Evolutionary conservation across 2,113 vertebrate genomes (phyloP).

Genomic region (Apaloderma vittatum): DNA sequence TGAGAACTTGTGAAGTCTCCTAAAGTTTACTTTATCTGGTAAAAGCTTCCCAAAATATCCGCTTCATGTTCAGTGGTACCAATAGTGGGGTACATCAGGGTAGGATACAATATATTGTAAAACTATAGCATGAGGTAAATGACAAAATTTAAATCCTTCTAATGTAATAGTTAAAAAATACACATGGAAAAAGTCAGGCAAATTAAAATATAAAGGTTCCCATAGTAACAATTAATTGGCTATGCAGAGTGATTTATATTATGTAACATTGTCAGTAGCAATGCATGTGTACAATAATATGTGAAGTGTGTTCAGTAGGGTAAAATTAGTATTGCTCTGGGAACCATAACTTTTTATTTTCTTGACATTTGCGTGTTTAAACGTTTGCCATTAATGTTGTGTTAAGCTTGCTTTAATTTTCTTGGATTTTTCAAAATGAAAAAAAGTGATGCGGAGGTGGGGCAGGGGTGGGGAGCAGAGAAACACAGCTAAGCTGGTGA

Average conservation of each 20-base stretch:
- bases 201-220: not conserved
- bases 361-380: not conserved
- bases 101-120: not conserved
- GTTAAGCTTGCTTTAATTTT: not conserved
- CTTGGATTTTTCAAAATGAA: not conserved
- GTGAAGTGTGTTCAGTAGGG: not conserved
- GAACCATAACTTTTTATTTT: not conserved
- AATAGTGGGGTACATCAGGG: not conserved
- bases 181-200: not conserved
- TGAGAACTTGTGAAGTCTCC: slow-evolving; percentile 35
- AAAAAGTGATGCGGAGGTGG: not conserved
- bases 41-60: not conserved
- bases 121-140: not conserved
- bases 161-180: not conserved
- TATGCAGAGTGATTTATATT: not conserved
- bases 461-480: not conserved
- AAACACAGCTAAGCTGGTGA: not conserved
- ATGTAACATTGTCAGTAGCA: not conserved
- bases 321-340: not conserved
- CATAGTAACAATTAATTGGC: not conserved
- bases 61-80: not conserved
- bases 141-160: not conserved
- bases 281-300: not conserved
- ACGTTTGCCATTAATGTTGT: not conserved
- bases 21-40: not conserved